These are phyloP conservation scores for honey bee (Apis mellifera) DNA, from an alignment of 1,140 invertebrate species.

Conservation along the genomic window Amel_HAv3.1 CM009935.2:10812001-10812500, in stretches of 20 bases:
- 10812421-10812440: slow-evolving; percentile 67
- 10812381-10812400: slow-evolving; percentile 14
- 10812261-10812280: not conserved
- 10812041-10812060: no score
- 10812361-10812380: slow-evolving; percentile 61
- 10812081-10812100: no score
- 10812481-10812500: slow-evolving; percentile 77
- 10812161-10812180: not conserved
- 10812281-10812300: not conserved
- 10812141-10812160: no score
- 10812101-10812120: no score
- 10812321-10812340: not conserved
- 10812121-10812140: no score
- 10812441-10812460: slow-evolving; percentile 62
- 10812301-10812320: not conserved
- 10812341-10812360: slow-evolving; percentile 59
- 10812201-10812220: no score
- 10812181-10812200: no score
- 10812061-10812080: no score
- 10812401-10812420: slow-evolving; percentile 45
- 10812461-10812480: slow-evolving; percentile 70
- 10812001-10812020: no score
- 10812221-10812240: no score
- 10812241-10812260: not conserved
- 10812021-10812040: no score